Conservation (phyloP, 2,797 vertebrate genomes). For the Pipistrellus nathusii region DNA sequence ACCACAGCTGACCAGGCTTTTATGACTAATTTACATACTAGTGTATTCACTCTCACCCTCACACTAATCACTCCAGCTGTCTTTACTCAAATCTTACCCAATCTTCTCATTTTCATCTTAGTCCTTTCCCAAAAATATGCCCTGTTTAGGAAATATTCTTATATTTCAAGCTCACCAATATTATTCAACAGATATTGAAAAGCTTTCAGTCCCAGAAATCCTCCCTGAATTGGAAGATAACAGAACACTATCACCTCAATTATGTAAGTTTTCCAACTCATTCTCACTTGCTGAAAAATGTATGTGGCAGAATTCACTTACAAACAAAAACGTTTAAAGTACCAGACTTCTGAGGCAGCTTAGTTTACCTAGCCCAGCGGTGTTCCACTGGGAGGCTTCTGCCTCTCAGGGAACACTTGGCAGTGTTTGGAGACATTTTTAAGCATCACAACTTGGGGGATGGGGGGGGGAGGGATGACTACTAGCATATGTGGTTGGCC, state of each 20-base stretch:
- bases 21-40: neutral
- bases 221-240: conserved; percentile 5
- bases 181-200: conserved; percentile 17
- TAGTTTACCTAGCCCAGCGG: neutral
- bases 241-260: neutral
- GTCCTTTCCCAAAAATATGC: neutral
- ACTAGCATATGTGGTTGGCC: neutral
- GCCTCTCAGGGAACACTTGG: neutral
- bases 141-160: neutral
- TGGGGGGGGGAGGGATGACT: too few relatives aligned
- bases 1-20: neutral
- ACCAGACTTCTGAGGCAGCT: neutral
- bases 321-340: neutral
- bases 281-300: neutral
- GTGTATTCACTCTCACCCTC: neutral
- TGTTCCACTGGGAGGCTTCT: neutral
- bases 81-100: neutral
- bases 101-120: neutral
- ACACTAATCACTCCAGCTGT: neutral
- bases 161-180: neutral
- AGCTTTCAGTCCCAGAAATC: conserved; percentile 11
- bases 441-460: neutral
- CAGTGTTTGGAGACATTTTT: neutral
- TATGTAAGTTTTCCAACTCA: neutral
- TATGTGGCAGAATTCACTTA: neutral